Evolutionary conservation across 2,113 vertebrate species (phyloP).

Genomic region (Macroglossus sobrinus): DNA sequence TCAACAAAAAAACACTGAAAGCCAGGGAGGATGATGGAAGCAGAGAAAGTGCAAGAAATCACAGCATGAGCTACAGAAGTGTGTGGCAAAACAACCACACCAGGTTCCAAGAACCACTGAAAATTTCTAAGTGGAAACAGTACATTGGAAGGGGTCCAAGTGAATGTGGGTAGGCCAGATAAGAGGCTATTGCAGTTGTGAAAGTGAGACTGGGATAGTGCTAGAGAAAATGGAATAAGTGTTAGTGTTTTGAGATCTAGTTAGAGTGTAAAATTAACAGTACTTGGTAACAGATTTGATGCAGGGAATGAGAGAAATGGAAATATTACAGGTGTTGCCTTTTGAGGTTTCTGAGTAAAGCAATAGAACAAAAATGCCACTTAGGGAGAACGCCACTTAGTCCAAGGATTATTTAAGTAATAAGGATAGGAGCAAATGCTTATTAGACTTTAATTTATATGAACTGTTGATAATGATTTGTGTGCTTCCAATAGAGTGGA

Average conservation of each 20-base stretch:
- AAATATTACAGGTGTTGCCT: not conserved
- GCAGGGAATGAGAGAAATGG: not conserved
- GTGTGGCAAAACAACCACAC: rapidly evolving
- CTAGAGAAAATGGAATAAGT: not conserved
- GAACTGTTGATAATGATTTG: not conserved
- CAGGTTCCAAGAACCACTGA: not conserved
- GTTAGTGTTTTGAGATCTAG: not conserved
- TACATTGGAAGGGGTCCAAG: not conserved
- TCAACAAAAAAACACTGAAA: not conserved
- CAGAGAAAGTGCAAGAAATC: not conserved
- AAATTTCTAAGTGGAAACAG: not conserved
- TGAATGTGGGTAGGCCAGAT: not conserved
- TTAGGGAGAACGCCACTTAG: not conserved
- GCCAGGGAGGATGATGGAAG: not conserved
- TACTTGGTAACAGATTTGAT: not conserved
- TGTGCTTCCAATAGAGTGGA: not conserved
- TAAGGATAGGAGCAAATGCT: not conserved
- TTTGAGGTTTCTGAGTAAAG: not conserved
- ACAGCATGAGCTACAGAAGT: not conserved
- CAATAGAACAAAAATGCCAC: not conserved
- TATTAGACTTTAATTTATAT: not conserved
- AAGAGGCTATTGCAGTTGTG: not conserved
- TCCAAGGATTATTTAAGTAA: not conserved
- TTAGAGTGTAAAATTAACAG: not conserved
- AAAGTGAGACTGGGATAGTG: not conserved